phyloP scores from a whole-genome alignment of 2,113 vertebrate genomes.

The Paralichthys olivaceus region DNA sequence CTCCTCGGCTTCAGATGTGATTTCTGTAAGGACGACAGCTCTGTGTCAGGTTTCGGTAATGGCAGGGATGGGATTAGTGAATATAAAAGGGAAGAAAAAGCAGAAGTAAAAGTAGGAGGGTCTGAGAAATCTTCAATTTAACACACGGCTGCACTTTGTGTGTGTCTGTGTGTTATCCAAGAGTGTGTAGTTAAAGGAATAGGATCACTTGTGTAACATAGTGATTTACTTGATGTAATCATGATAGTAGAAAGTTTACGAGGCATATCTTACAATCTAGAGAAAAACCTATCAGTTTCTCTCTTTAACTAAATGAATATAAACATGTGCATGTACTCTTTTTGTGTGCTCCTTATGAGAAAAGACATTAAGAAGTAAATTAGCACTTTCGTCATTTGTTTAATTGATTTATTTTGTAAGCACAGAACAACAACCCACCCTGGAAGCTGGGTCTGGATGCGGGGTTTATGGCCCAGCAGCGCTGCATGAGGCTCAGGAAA shows the following conservation, averaged over 20 bases:
- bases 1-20: conserved; percentile 94
- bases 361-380: neutral
- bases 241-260: neutral
- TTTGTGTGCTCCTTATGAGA: no score
- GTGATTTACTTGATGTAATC: neutral
- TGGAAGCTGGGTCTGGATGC: conserved; percentile 91
- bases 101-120: neutral
- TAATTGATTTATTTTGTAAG: neutral
- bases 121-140: conserved; percentile 3
- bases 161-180: neutral
- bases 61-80: neutral
- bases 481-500: conserved; percentile 92
- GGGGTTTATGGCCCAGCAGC: conserved; percentile 91
- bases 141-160: neutral
- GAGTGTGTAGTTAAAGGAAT: neutral
- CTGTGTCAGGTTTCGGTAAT: conserved; percentile 33
- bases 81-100: neutral
- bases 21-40: conserved; percentile 81
- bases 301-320: no score
- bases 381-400: neutral
- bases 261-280: neutral
- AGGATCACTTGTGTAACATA: neutral
- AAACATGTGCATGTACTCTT: no score
- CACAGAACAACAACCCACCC: conserved; percentile 78
- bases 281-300: no score